These are phyloP conservation scores for Leptopilina syphax DNA, from an alignment of 2,888 invertebrate species.

Conservation along the genomic window DNA sequence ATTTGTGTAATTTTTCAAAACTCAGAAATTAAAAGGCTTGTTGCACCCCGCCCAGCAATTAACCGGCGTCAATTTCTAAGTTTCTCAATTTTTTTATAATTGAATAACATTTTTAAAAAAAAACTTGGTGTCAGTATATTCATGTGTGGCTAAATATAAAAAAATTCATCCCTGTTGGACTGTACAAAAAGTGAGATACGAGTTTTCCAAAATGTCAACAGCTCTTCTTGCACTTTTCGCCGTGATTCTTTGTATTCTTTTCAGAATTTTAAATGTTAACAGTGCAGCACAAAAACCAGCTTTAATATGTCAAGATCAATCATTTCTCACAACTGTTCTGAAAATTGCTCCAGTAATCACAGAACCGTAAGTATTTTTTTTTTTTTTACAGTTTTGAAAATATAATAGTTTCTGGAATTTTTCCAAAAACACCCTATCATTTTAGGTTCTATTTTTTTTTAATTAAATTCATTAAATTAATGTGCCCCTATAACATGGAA, in stretches of 20 bases:
- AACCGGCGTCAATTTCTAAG: neutral
- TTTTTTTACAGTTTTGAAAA: neutral
- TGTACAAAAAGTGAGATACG: neutral
- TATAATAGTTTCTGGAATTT: too few relatives aligned
- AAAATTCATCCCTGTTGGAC: too few relatives aligned
- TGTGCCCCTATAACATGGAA: neutral
- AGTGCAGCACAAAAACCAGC: slow-evolving; percentile 88
- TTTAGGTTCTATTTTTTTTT: neutral
- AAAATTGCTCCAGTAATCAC: slow-evolving; percentile 88
- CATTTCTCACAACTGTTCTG: slow-evolving; percentile 87
- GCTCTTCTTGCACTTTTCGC: slow-evolving; percentile 89
- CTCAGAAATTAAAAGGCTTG: neutral
- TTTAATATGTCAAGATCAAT: slow-evolving; percentile 86
- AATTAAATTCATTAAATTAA: neutral
- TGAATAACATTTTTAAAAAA: neutral
- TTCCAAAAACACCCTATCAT: too few relatives aligned
- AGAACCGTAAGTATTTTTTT: slow-evolving; percentile 86
- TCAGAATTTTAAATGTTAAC: slow-evolving; percentile 90
- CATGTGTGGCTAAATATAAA: neutral
- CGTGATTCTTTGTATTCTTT: slow-evolving; percentile 89
- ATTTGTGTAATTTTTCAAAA: slow-evolving; percentile 6
- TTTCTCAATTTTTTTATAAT: neutral
- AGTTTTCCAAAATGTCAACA: slow-evolving; percentile 83
- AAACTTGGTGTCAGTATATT: neutral
- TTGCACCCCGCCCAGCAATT: neutral